Conservation (phyloP, 2,113 vertebrate genomes). For the Upupa epops region DNA sequence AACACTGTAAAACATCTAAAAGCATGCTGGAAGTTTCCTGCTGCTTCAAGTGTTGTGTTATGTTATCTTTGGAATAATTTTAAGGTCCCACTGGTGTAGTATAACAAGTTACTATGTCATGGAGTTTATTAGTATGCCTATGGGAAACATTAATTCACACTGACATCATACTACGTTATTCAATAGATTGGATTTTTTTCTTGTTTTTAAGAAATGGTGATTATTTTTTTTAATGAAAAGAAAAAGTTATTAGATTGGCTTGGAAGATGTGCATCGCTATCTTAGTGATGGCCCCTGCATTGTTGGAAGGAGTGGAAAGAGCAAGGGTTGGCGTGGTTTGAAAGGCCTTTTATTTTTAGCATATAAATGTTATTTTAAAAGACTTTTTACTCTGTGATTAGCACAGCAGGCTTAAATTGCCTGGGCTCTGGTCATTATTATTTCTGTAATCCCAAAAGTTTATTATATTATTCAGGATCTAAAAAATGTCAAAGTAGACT, state of each 20-base stretch:
- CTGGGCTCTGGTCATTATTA: conserved; percentile 71
- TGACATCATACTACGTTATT: conserved; percentile 76
- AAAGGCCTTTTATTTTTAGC: conserved; percentile 71
- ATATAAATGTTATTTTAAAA: conserved; percentile 69
- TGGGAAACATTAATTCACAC: conserved; percentile 80
- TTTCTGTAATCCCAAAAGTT: conserved; percentile 73
- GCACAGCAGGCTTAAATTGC: conserved; percentile 74
- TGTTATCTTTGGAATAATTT: conserved; percentile 91
- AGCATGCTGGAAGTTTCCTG: conserved; percentile 84
- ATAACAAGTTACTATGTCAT: conserved; percentile 82
- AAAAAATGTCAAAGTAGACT: conserved; percentile 49
- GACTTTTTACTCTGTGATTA: conserved; percentile 69
- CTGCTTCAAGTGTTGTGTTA: conserved; percentile 82
- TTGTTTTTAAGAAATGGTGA: conserved; percentile 46
- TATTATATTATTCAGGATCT: conserved; percentile 33
- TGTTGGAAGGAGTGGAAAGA: conserved; percentile 37
- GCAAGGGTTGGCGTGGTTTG: conserved; percentile 42
- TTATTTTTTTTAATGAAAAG: conserved; percentile 4
- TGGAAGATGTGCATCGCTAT: background rate
- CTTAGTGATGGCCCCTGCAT: background rate
- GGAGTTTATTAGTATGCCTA: conserved; percentile 82
- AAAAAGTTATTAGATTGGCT: conserved; percentile 33
- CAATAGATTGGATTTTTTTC: conserved; percentile 63
- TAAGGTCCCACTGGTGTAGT: conserved; percentile 80
- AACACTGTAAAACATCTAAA: conserved; percentile 89